Percentiles rank a stretch among this genome's conserved stretches.
Evolutionary conservation across 2,797 vertebrate species (phyloP).

Genomic region (Cyprinodon diabolis): DNA sequence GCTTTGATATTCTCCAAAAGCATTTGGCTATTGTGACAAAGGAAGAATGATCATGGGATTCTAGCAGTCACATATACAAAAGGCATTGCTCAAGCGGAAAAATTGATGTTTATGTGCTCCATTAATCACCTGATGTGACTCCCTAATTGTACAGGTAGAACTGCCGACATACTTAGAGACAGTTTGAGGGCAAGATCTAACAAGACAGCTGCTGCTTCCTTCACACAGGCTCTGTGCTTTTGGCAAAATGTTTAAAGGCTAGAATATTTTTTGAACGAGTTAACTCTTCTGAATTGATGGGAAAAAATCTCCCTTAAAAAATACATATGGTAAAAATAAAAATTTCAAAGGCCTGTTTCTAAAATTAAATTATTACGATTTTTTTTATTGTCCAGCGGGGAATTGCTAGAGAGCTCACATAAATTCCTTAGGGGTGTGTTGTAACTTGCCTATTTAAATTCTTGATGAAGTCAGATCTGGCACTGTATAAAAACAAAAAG

Average conservation of each 20-base stretch:
- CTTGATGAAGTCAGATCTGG: slow-evolving; percentile 54
- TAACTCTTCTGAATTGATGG: slow-evolving; percentile 42
- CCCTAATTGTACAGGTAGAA: slow-evolving; percentile 65
- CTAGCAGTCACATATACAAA: slow-evolving; percentile 29
- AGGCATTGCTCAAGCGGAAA: slow-evolving; percentile 57
- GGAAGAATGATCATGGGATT: slow-evolving; percentile 43
- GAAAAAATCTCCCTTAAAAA: slow-evolving; percentile 34
- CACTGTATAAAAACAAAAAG: slow-evolving; percentile 22
- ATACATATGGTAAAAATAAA: slow-evolving; percentile 52
- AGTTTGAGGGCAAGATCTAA: slow-evolving; percentile 67
- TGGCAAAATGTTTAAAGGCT: slow-evolving; percentile 43
- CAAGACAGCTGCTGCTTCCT: slow-evolving; percentile 57
- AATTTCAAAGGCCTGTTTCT: slow-evolving; percentile 23
- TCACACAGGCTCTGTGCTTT: slow-evolving; percentile 43
- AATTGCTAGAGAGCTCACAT: slow-evolving; percentile 37
- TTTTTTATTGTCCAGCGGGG: slow-evolving; percentile 28
- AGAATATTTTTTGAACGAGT: slow-evolving; percentile 46
- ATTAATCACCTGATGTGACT: slow-evolving; percentile 60
- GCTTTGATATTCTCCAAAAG: slow-evolving; percentile 9
- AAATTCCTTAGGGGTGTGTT: slow-evolving; percentile 68
- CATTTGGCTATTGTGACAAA: slow-evolving; percentile 30
- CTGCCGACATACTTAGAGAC: slow-evolving; percentile 47
- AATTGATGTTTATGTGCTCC: slow-evolving; percentile 58
- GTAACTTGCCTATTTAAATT: slow-evolving; percentile 66
- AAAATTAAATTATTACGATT: slow-evolving; percentile 23